Conservation (phyloP, 2,113 vertebrate species). For the Epinephelus fuscoguttatus region DNA sequence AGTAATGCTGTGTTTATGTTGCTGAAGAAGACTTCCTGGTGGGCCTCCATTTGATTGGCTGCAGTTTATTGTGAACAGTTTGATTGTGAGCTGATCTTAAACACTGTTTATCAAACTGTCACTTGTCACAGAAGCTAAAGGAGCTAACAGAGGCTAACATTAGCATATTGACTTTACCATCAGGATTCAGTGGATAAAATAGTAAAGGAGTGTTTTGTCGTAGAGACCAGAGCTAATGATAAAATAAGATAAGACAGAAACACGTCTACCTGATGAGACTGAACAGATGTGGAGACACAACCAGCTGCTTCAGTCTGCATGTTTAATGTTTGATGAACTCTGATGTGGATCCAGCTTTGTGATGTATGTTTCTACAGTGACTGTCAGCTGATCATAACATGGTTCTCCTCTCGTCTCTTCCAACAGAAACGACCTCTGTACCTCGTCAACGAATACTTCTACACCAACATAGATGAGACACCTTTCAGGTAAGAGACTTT, state of each 20-base stretch:
- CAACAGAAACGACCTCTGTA: conserved; percentile 91
- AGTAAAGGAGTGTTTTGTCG: too few species aligned
- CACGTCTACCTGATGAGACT: too few species aligned
- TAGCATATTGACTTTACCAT: background rate
- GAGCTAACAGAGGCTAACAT: background rate
- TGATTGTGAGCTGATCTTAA: background rate
- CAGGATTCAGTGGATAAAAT: background rate
- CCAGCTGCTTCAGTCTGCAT: too few species aligned
- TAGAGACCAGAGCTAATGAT: too few species aligned
- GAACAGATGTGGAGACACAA: too few species aligned
- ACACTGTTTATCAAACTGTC: background rate
- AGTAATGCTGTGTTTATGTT: background rate
- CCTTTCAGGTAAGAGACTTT: conserved; percentile 91
- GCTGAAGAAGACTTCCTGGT: background rate
- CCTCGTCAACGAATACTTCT: conserved; percentile 94
- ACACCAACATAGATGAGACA: conserved; percentile 92
- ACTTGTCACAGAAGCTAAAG: background rate
- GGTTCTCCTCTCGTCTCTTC: background rate
- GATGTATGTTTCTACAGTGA: background rate
- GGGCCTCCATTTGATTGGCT: background rate
- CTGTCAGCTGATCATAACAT: background rate
- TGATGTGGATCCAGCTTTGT: background rate
- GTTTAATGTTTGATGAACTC: too few species aligned
- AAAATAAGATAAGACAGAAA: background rate
- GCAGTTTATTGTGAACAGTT: background rate